phyloP scores from a whole-genome alignment of 2,113 vertebrate genomes.

The Mus musculus region DNA sequence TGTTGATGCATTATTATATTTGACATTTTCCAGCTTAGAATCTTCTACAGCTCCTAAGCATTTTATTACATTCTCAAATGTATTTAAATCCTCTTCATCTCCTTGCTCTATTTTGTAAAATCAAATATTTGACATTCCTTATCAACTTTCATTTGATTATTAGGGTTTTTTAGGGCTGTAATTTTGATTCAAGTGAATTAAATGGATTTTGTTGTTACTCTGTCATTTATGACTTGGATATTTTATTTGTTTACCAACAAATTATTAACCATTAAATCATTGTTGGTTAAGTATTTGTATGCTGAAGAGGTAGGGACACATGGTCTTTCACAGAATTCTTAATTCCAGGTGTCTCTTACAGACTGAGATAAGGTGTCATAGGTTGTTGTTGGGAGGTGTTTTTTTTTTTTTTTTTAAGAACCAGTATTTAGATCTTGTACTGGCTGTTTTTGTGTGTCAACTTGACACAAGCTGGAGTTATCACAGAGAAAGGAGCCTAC shows the following conservation, averaged over 20 bases:
- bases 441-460: too few species aligned
- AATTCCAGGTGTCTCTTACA: background rate
- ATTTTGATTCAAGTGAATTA: constrained; percentile 47
- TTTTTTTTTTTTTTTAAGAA: background rate
- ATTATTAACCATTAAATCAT: background rate
- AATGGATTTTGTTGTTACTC: constrained; percentile 35
- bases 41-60: background rate
- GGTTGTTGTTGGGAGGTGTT: background rate
- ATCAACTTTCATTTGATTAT: constrained; percentile 53
- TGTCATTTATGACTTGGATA: constrained; percentile 25
- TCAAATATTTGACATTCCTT: background rate
- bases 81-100: background rate
- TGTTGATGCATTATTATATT: background rate
- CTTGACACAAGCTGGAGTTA: too few species aligned
- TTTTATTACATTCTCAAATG: background rate
- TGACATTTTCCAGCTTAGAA: constrained; percentile 63
- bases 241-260: constrained; percentile 14
- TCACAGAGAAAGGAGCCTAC: too few species aligned
- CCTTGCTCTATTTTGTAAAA: constrained; percentile 1
- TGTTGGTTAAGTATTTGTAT: constrained; percentile 45
- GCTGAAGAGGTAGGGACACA: background rate
- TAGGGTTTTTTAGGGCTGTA: constrained; percentile 3
- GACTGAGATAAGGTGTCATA: background rate
- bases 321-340: constrained; percentile 49
- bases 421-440: background rate